These are phyloP conservation scores for Corydoras maculifer DNA, from an alignment of 2,113 vertebrate species.

Conservation along the genomic window DNA sequence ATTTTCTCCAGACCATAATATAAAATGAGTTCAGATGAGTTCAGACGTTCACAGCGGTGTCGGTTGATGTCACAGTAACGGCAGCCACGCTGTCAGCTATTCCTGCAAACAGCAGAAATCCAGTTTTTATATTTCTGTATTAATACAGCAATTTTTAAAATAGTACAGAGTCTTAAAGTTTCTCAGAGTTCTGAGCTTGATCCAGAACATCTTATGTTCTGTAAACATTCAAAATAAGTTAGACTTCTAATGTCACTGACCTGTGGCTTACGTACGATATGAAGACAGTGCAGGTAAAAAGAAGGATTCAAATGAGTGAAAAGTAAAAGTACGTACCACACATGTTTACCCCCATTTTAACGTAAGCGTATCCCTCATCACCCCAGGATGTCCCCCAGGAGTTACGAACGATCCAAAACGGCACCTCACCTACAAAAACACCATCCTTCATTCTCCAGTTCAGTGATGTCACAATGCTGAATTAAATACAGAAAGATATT, in stretches of 20 bases:
- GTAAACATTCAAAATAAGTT: no score
- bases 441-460: not conserved
- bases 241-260: no score
- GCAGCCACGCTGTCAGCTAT: conserved; percentile 16
- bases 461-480: not conserved
- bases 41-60: not conserved
- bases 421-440: conserved; percentile 64
- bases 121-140: no score
- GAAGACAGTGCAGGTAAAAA: not conserved
- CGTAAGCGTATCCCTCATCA: conserved; percentile 75
- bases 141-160: no score
- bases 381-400: conserved; percentile 85
- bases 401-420: conserved; percentile 89
- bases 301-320: no score
- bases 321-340: conserved; percentile 70
- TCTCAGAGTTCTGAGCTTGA: no score
- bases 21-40: no score
- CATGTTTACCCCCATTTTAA: conserved; percentile 79
- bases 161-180: no score
- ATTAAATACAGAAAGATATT: no score
- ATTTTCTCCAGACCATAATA: no score
- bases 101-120: not conserved
- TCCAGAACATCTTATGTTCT: no score
- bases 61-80: not conserved
- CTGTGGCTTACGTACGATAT: no score